Evolutionary conservation across 2,113 vertebrate species (phyloP).

Genomic region (Tretioscincus oriximinensis): DNA sequence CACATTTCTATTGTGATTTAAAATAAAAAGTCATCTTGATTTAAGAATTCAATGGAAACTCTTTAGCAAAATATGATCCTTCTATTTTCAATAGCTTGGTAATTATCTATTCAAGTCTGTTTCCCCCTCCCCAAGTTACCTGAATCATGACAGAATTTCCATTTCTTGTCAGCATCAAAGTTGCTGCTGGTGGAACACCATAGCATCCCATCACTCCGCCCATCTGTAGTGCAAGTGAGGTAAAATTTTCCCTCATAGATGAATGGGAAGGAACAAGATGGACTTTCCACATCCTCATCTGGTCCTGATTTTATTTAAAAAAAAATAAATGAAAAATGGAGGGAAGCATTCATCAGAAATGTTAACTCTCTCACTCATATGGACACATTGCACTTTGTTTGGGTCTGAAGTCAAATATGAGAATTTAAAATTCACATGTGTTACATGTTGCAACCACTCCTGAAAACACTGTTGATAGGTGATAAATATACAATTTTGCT

Average conservation of each 20-base stretch:
- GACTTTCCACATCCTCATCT: constrained; percentile 61
- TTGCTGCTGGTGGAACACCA: constrained; percentile 80
- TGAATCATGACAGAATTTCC: background rate
- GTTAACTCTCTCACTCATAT: too few relatives aligned
- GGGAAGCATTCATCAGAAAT: too few relatives aligned
- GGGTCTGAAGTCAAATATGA: too few relatives aligned
- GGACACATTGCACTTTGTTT: too few relatives aligned
- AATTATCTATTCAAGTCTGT: background rate
- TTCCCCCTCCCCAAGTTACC: background rate
- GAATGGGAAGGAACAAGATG: constrained; percentile 82
- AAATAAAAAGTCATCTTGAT: background rate
- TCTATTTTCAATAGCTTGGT: background rate
- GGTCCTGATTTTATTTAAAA: background rate
- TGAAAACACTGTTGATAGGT: too few relatives aligned
- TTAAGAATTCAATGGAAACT: background rate
- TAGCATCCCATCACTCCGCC: constrained; percentile 69
- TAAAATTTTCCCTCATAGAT: constrained; percentile 67
- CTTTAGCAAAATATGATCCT: background rate
- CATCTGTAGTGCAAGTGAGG: constrained; percentile 74
- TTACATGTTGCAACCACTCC: too few relatives aligned
- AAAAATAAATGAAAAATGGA: background rate
- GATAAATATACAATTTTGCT: too few relatives aligned
- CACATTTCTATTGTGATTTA: background rate
- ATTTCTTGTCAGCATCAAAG: constrained; percentile 60
- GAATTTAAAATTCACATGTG: too few relatives aligned